These are phyloP conservation scores for Acipenser ruthenus DNA, from an alignment of 2,797 vertebrate species.

Conservation along the genomic window DNA sequence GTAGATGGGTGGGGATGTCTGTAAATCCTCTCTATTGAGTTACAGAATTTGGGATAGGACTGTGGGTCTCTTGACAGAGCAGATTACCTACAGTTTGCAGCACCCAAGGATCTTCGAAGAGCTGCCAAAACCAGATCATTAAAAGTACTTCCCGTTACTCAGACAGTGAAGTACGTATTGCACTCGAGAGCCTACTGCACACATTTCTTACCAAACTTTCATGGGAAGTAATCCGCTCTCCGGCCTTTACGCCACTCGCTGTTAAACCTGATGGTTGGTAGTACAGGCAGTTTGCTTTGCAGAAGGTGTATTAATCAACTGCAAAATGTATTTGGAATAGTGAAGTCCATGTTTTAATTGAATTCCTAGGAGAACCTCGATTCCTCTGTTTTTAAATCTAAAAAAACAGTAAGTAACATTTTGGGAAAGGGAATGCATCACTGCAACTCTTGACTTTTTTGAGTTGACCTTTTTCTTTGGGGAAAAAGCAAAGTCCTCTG, in stretches of 20 bases:
- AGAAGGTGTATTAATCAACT: background rate
- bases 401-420: too few relatives aligned
- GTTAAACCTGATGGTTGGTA: background rate
- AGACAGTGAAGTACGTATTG: background rate
- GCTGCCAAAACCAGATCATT: background rate
- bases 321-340: background rate
- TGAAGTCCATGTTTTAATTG: background rate
- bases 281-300: too few relatives aligned
- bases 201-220: slow-evolving; percentile 14
- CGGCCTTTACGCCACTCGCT: background rate
- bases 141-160: background rate
- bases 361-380: too few relatives aligned
- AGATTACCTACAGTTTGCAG: too few relatives aligned
- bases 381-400: too few relatives aligned
- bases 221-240: background rate
- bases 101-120: background rate
- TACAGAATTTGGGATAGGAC: too few relatives aligned
- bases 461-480: too few relatives aligned
- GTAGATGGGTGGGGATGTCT: too few relatives aligned
- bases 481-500: too few relatives aligned
- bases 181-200: slow-evolving; percentile 11
- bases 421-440: too few relatives aligned
- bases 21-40: too few relatives aligned
- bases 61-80: background rate
- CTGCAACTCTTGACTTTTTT: too few relatives aligned